These are phyloP conservation scores for Picus viridis DNA, from an alignment of 2,797 vertebrate genomes.

Conservation along the genomic window DNA sequence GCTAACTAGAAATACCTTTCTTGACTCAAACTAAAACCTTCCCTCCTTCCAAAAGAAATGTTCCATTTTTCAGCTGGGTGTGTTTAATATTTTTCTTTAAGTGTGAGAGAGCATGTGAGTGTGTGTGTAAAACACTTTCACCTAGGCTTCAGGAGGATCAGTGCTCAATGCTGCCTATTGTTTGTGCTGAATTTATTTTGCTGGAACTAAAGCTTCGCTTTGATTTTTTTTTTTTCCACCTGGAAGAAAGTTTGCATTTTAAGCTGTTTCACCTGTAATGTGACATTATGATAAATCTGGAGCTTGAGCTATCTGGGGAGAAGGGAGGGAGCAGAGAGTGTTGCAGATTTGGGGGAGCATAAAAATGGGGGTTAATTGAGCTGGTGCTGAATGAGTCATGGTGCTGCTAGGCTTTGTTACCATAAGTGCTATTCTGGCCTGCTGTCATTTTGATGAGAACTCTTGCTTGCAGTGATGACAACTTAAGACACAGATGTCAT, in stretches of 20 bases:
- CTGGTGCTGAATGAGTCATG: conserved; percentile 44
- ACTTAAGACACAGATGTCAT: conserved; percentile 79
- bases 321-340: conserved; percentile 29
- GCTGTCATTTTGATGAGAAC: conserved; percentile 74
- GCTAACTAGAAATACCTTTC: conserved; percentile 66
- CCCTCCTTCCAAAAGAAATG: conserved; percentile 65
- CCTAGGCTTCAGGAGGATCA: conserved; percentile 52
- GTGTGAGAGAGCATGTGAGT: neutral
- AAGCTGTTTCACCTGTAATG: conserved; percentile 35
- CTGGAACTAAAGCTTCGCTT: conserved; percentile 28
- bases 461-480: conserved; percentile 75
- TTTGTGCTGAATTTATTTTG: conserved; percentile 67
- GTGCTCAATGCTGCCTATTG: conserved; percentile 55
- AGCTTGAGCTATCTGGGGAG: conserved; percentile 53
- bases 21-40: conserved; percentile 52
- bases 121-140: conserved; percentile 30
- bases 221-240: neutral
- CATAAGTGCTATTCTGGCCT: conserved; percentile 71
- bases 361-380: conserved; percentile 64
- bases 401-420: conserved; percentile 52
- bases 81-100: conserved; percentile 33
- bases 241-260: conserved; percentile 60
- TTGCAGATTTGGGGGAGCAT: conserved; percentile 49
- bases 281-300: conserved; percentile 36
- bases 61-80: conserved; percentile 35